Percentiles rank a stretch among this genome's conserved stretches.
phyloP scores from a whole-genome alignment of 2,797 vertebrate genomes.

The Cryptoprocta ferox region DNA sequence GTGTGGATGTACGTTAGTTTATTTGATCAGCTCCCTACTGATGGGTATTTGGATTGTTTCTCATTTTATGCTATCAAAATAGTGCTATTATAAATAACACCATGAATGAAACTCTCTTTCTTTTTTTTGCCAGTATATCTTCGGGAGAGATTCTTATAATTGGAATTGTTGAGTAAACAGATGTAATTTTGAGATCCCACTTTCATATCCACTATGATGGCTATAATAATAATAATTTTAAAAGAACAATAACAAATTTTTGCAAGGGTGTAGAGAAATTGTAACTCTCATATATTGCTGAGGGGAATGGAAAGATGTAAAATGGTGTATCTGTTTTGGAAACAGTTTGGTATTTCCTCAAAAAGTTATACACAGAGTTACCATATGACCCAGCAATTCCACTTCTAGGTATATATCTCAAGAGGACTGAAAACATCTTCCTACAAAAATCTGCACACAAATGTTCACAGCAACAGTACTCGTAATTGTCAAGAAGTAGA shows the following conservation, averaged over 20 bases:
- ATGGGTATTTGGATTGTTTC: neutral
- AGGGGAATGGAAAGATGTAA: neutral
- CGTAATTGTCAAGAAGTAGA: neutral
- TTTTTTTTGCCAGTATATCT: neutral
- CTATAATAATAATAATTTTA: neutral
- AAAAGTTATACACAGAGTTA: conserved; percentile 13
- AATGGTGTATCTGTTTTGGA: neutral
- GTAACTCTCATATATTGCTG: neutral
- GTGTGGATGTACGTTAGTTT: neutral
- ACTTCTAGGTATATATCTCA: neutral
- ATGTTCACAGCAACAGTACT: neutral
- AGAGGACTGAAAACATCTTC: neutral
- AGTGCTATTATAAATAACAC: neutral
- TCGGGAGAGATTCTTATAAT: conserved; percentile 1
- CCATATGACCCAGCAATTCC: neutral
- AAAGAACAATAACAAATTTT: neutral
- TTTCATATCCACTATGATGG: neutral
- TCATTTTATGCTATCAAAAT: neutral
- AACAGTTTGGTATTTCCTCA: conserved; percentile 10
- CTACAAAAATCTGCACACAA: neutral
- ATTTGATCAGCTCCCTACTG: neutral
- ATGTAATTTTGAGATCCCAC: neutral
- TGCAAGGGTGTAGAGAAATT: neutral
- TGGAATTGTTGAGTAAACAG: neutral
- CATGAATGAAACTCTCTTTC: neutral